phyloP scores from a whole-genome alignment of 2,113 vertebrate species.

The Oxygymnocypris stewartii region DNA sequence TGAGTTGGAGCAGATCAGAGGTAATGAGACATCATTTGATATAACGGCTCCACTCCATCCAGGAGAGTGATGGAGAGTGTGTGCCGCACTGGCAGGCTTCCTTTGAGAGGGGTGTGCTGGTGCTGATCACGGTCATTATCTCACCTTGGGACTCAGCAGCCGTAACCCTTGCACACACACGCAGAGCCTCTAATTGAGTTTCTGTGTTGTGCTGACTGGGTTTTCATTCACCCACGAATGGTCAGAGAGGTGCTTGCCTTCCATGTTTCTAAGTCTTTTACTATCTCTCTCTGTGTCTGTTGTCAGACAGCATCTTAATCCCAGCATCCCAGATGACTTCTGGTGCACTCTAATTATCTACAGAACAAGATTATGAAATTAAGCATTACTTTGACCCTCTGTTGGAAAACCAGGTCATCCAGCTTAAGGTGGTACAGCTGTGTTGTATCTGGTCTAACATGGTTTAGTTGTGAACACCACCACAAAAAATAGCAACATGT shows the following conservation, averaged over 20 bases:
- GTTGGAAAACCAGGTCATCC: not conserved
- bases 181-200: conserved; percentile 54
- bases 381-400: not conserved
- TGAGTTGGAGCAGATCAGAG: conserved; percentile 44
- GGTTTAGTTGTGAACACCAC: not conserved
- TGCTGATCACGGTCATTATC: conserved; percentile 47
- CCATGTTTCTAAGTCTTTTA: conserved; percentile 25
- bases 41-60: conserved; percentile 41
- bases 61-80: conserved; percentile 6
- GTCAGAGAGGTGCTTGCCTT: not conserved
- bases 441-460: not conserved
- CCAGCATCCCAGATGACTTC: not conserved
- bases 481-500: not conserved
- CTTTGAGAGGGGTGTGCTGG: conserved; percentile 37
- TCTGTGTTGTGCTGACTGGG: conserved; percentile 43
- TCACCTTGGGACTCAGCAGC: conserved; percentile 29
- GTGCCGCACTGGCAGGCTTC: not conserved
- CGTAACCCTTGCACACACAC: conserved; percentile 6
- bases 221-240: conserved; percentile 13
- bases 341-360: not conserved
- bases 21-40: conserved; percentile 50
- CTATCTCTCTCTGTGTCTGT: conserved; percentile 6
- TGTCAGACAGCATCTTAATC: conserved; percentile 10
- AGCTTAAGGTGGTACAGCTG: not conserved
- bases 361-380: conserved; percentile 17